Evolutionary conservation across 2,888 invertebrate species (phyloP), one percentile per base, ranked within the genome.

Genomic region (Diabrotica balteata): DNA sequence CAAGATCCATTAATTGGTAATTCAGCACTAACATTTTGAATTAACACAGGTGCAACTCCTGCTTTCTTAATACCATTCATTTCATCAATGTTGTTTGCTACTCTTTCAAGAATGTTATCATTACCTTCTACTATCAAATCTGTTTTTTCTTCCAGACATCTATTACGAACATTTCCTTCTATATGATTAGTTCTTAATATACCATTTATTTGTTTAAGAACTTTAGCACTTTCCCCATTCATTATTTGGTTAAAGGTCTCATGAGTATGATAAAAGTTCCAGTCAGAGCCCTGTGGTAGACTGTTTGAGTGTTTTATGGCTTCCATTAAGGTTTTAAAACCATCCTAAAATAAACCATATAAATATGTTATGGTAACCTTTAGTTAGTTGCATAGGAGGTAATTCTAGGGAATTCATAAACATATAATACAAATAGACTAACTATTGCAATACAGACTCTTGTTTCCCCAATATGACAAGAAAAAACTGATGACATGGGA

Each of bases 41-140:
- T 83, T 66, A 87, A 85, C 7, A 88, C 81, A 54, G 87, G 84
- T 67, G 86, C 85, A 58, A 85, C 84, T 0, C 86, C 83, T 73
- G 86, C 86, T 72, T 86, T 87, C 66, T 85, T 85, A 42, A 90
- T 84, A 0, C 91, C 91, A 73, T 86, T 87, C 63, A 90, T 84
- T 65, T 88, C 89, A 80, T 94, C 94, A 75, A 94, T 87, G 78
- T 87, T 86, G 74, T 90, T 89, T 79, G 93, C 92, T 59, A 94
- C 90, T 79, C 91, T 88, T 80, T 97, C 96, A 59, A 96, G 84
- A 68, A 96, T 87, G 57, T 88, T 86, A 84, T 97, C 96, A 84
- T 95, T 96, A 10, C 90, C 90, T 77, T 96, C 95, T 43, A 91
- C 86, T 9, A 97, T 80, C 75, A 93, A 86, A 70, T 96, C 96